These are phyloP conservation scores for Megaceryle maxima DNA, from an alignment of 2,113 vertebrate species.

Conservation along the genomic window DNA sequence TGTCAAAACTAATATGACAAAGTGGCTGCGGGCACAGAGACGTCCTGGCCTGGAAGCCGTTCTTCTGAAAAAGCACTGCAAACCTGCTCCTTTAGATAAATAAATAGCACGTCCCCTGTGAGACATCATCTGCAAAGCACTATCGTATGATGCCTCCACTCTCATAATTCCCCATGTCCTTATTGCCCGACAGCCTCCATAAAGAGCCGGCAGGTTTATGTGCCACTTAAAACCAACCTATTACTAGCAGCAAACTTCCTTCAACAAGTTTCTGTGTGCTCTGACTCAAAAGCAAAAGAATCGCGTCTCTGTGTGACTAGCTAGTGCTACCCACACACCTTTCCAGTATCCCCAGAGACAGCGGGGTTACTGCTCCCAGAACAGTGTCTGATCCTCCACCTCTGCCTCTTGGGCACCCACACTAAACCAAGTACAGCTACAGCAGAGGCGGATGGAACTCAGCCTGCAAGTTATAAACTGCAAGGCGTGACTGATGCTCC, in stretches of 20 bases:
- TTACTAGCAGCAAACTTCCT: not conserved
- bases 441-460: not conserved
- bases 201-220: constrained; percentile 58
- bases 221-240: constrained; percentile 37
- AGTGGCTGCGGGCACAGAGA: not conserved
- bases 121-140: constrained; percentile 34
- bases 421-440: not conserved
- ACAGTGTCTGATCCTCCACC: too few species aligned
- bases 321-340: not conserved
- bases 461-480: not conserved
- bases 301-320: not conserved
- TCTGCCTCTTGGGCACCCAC: not conserved
- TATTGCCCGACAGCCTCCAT: constrained; percentile 60
- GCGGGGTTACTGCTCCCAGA: not conserved
- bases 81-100: constrained; percentile 48
- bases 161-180: constrained; percentile 57
- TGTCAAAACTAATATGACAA: constrained; percentile 1
- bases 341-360: not conserved
- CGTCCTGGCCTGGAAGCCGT: constrained; percentile 6
- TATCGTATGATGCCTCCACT: not conserved
- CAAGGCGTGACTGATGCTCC: not conserved
- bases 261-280: not conserved
- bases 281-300: not conserved
- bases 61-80: constrained; percentile 27
- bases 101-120: constrained; percentile 21